Evolutionary conservation across 1,140 invertebrate species (phyloP), one percentile per base, ranked within the genome.

Genomic region (Ditylenchus dipsaci): DNA sequence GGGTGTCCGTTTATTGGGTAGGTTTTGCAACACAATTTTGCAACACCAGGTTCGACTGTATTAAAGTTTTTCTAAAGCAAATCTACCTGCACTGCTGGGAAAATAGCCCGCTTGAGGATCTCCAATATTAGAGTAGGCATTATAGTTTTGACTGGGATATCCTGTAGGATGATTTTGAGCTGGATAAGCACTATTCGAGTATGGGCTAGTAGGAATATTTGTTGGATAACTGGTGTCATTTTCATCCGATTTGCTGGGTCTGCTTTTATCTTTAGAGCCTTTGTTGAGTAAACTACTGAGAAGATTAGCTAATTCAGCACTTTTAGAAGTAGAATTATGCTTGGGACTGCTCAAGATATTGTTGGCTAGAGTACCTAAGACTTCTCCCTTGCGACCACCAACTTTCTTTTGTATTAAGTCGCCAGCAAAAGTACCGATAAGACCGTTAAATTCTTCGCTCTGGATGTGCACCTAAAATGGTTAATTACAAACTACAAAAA

Each of bases 391-490:
- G n/a, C 23, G n/a, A 53, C 75, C 73, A 56, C 76, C 58, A 8
- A 78, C 62, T 68, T 77, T 78, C 38, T 74, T 65, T 23, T 65
- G 33, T 49, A 78, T 76, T 19, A 79, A 45, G 66, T 78, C 74
- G 8, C 76, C 77, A 47, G 73, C 77, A 60, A 78, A 65, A 56
- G 62, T 79, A 15, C 77, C 76, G 38, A 78, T 15, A 53, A 78
- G 56, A 15, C 77, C 77, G 63, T 67, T 73, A 64, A 78, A 78
- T 47, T 78, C 69, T 43, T 78, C 74, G 9, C 60, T 66, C 47
- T 78, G 63, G 23, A 78, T 49, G 30, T 79, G 65, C 13, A 78
- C 77, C 75, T 76, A 30, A 69, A 68, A 67, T 7, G 43, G n/a
- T n/a, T n/a, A n/a, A n/a, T n/a, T n/a, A n/a, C n/a, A n/a, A n/a